Percentiles rank a stretch among this genome's conserved stretches.
Evolutionary conservation across 1,140 invertebrate genomes (phyloP).

Genomic region (Andrena cerasifolii): DNA sequence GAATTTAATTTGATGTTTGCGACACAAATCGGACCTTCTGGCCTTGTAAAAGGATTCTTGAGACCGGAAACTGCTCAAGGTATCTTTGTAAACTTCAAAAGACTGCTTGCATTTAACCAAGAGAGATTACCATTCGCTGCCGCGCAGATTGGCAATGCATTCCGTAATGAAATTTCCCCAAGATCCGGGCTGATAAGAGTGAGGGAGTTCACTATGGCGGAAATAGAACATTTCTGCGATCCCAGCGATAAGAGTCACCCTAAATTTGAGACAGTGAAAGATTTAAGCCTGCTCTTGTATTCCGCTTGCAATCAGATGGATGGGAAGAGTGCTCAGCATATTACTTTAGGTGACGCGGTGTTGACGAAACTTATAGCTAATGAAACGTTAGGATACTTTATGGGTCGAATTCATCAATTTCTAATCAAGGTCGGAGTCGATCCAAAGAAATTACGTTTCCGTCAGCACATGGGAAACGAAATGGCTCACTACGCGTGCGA

Average conservation of each 20-base stretch:
- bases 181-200: constrained; percentile 97
- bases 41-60: constrained; percentile 95
- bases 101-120: constrained; percentile 98
- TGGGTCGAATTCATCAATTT: constrained; percentile 97
- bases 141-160: constrained; percentile 98
- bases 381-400: constrained; percentile 98
- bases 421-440: constrained; percentile 95
- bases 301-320: constrained; percentile 99
- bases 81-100: constrained; percentile 99
- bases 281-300: constrained; percentile 91
- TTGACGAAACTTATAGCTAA: constrained; percentile 93
- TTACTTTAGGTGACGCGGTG: constrained; percentile 91
- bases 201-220: constrained; percentile 99
- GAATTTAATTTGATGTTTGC: constrained; percentile 99
- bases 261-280: constrained; percentile 92
- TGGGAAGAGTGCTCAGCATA: constrained; percentile 89
- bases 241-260: constrained; percentile 93
- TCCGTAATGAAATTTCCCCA: constrained; percentile 99
- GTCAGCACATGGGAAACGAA: constrained; percentile 99
- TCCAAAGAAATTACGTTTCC: constrained; percentile 92
- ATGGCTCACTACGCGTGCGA: constrained; percentile 99
- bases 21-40: constrained; percentile 98
- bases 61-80: constrained; percentile 99
- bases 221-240: constrained; percentile 99
- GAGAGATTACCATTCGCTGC: constrained; percentile 98